These are phyloP conservation scores for Scrobipalpa atriplicella DNA, from an alignment of 2,888 invertebrate species.

Conservation along the genomic window DNA sequence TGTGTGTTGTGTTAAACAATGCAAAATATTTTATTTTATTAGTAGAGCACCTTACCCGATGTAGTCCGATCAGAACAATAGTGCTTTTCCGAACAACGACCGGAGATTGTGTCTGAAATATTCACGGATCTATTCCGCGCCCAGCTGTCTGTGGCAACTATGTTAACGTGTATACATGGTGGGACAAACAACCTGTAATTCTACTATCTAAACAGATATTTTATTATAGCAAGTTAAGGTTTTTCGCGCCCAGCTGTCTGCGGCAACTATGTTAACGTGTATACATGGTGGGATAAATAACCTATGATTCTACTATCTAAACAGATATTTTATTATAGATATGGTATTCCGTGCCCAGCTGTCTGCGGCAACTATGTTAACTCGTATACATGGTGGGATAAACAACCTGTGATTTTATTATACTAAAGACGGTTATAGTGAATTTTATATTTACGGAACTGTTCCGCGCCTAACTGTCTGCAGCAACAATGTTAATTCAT, in stretches of 20 bases:
- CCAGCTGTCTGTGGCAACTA: constrained; percentile 66
- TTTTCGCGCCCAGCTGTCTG: constrained; percentile 49
- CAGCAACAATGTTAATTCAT: constrained; percentile 42
- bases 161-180: constrained; percentile 42
- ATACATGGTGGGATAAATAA: background rate
- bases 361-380: constrained; percentile 62
- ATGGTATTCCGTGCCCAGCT: constrained; percentile 29
- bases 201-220: background rate
- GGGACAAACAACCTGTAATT: background rate
- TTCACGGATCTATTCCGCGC: constrained; percentile 77
- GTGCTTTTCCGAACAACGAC: constrained; percentile 71
- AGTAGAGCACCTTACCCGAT: constrained; percentile 56
- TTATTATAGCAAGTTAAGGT: no score
- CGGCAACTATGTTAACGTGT: constrained; percentile 52
- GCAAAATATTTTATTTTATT: constrained; percentile 33
- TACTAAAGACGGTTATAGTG: no score
- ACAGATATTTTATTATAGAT: background rate
- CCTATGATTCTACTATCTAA: background rate
- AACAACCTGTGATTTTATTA: background rate
- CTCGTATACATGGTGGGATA: constrained; percentile 24
- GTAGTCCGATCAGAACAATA: constrained; percentile 64
- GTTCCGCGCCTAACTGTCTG: no score
- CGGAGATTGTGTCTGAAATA: constrained; percentile 79
- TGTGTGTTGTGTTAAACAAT: no score
- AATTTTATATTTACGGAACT: constrained; percentile 40